These are phyloP conservation scores for Bilobella aurantiaca DNA, from an alignment of 1,140 invertebrate species.

Conservation along the genomic window DNA sequence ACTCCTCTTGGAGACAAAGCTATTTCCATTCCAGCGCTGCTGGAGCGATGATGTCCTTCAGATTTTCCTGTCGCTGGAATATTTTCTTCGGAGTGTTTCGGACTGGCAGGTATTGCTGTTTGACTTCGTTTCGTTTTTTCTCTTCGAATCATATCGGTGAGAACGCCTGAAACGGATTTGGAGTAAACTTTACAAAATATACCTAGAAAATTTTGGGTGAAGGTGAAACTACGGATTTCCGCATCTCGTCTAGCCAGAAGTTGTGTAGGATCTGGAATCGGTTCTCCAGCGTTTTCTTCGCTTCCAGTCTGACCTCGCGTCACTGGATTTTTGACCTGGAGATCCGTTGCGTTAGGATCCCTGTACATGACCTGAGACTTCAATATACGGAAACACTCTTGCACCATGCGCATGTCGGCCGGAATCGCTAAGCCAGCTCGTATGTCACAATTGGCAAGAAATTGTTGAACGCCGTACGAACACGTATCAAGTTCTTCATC, in stretches of 20 bases:
- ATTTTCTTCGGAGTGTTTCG: background rate
- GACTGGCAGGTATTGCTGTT: background rate
- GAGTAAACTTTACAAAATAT: no score
- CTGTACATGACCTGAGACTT: constrained; percentile 10
- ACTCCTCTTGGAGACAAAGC: no score
- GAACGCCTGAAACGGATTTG: constrained; percentile 7
- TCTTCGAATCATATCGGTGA: constrained; percentile 18
- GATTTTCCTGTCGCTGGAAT: background rate
- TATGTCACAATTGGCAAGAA: constrained; percentile 16
- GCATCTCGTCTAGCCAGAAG: constrained; percentile 15
- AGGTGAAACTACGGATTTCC: constrained; percentile 11
- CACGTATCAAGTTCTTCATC: constrained; percentile 20
- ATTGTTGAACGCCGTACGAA: constrained; percentile 22
- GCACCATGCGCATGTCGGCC: constrained; percentile 32
- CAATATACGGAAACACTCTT: constrained; percentile 29
- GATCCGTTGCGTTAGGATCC: background rate
- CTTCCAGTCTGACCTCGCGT: no score
- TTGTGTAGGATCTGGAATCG: background rate
- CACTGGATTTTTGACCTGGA: no score
- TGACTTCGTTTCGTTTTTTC: constrained; percentile 17
- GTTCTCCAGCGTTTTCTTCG: no score
- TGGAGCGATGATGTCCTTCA: background rate
- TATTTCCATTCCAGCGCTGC: no score
- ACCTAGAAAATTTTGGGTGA: background rate
- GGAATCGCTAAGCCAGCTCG: constrained; percentile 20